Evolutionary conservation across 2,113 vertebrate genomes (phyloP).

Genomic region (Dipodomys stephensi): DNA sequence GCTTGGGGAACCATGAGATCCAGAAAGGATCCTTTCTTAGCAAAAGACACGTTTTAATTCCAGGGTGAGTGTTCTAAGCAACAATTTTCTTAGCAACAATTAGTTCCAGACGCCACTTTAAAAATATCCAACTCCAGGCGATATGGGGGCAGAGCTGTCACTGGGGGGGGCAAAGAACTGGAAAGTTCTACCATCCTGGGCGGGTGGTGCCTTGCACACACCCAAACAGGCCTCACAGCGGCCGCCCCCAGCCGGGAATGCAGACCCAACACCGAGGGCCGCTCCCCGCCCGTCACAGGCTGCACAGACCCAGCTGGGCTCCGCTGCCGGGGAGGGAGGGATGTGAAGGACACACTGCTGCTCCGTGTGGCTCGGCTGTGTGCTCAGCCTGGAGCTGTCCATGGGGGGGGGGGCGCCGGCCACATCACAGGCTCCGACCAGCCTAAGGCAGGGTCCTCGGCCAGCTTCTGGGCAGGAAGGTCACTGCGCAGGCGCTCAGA

Average conservation of each 20-base stretch:
- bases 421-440: rapidly evolving
- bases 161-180: background rate
- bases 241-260: background rate
- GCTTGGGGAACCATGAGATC: background rate
- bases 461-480: rapidly evolving
- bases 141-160: background rate
- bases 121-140: background rate
- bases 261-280: too few relatives aligned
- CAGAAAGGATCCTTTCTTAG: constrained; percentile 4
- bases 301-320: too few relatives aligned
- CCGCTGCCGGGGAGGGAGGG: too few relatives aligned
- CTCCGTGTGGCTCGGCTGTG: background rate
- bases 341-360: rapidly evolving
- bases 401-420: background rate
- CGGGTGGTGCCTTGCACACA: too few relatives aligned
- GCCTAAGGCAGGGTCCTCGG: rapidly evolving
- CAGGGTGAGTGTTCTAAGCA: constrained; percentile 68
- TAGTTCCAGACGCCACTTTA: constrained; percentile 17
- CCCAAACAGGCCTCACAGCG: too few relatives aligned
- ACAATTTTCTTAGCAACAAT: constrained; percentile 71
- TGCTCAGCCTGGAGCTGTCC: background rate
- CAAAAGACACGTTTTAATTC: constrained; percentile 66
- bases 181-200: too few relatives aligned
- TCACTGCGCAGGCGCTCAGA: rapidly evolving
- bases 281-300: too few relatives aligned